Conservation (phyloP, 2,888 invertebrate genomes). For the Neocrepidodera transversa region DNA sequence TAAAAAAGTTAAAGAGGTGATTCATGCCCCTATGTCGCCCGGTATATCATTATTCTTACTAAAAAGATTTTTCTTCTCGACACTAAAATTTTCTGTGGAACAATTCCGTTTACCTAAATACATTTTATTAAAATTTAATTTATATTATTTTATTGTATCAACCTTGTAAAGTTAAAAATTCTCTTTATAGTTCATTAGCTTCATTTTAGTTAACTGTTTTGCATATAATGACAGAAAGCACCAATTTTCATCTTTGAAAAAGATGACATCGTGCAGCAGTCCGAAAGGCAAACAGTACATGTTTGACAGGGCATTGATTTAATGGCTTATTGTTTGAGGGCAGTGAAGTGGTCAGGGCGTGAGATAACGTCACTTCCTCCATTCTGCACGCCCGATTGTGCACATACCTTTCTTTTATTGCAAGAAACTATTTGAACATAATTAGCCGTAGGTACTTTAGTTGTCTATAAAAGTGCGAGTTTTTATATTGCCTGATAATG, state of each 20-base stretch:
- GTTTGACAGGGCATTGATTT: conserved; percentile 56
- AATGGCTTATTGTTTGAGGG: conserved; percentile 57
- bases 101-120: too few relatives aligned
- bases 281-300: conserved; percentile 37
- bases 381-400: conserved; percentile 48
- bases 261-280: conserved; percentile 49
- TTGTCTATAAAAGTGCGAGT: background rate
- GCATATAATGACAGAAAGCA: conserved; percentile 23
- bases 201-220: conserved; percentile 21
- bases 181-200: conserved; percentile 16
- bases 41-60: too few relatives aligned
- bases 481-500: too few relatives aligned
- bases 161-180: too few relatives aligned
- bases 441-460: conserved; percentile 8
- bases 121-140: too few relatives aligned
- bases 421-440: conserved; percentile 32
- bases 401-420: conserved; percentile 39
- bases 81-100: too few relatives aligned
- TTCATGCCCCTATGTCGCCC: too few relatives aligned
- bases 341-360: conserved; percentile 58
- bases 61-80: too few relatives aligned
- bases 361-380: conserved; percentile 57
- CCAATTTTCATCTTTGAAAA: conserved; percentile 33
- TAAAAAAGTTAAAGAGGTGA: too few relatives aligned
- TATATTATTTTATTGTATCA: too few relatives aligned